phyloP scores from a whole-genome alignment of 2,797 vertebrate genomes.

The Cynodonichthys magdalenae region DNA sequence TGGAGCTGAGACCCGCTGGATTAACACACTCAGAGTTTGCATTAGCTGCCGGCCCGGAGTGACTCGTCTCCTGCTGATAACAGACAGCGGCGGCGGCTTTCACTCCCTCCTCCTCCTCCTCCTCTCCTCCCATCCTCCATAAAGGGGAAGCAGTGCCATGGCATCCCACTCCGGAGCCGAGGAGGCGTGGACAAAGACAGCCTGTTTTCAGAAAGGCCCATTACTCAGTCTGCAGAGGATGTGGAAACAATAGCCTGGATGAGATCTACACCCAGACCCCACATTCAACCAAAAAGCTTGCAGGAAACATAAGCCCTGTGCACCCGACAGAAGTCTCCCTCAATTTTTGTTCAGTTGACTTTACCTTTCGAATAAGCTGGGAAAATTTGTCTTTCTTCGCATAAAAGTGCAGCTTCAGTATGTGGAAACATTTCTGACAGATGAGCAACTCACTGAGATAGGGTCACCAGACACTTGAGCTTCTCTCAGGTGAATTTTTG shows the following conservation, averaged over 20 bases:
- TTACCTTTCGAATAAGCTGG: slow-evolving; percentile 63
- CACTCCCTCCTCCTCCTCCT: slow-evolving; percentile 41
- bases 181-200: slow-evolving; percentile 76
- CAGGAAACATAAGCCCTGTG: slow-evolving; percentile 75
- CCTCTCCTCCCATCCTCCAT: slow-evolving; percentile 61
- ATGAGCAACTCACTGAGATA: slow-evolving; percentile 34
- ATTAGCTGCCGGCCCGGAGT: slow-evolving; percentile 39
- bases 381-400: slow-evolving; percentile 42
- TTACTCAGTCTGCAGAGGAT: slow-evolving; percentile 80
- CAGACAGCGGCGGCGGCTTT: slow-evolving; percentile 72
- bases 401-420: slow-evolving; percentile 10
- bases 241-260: slow-evolving; percentile 79
- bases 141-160: slow-evolving; percentile 72
- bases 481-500: slow-evolving; percentile 4
- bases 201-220: slow-evolving; percentile 78
- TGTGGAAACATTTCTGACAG: slow-evolving; percentile 58
- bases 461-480: background rate
- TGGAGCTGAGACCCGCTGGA: slow-evolving; percentile 62
- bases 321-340: slow-evolving; percentile 69
- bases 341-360: slow-evolving; percentile 70
- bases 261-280: slow-evolving; percentile 77
- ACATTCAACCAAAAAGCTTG: slow-evolving; percentile 70
- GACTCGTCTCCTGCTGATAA: slow-evolving; percentile 60
- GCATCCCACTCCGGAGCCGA: slow-evolving; percentile 72
- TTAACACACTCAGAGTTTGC: slow-evolving; percentile 52